Percentiles rank a stretch among this genome's conserved stretches.
Evolutionary conservation across 2,113 vertebrate species (phyloP).

Genomic region (Microtus richardsoni): DNA sequence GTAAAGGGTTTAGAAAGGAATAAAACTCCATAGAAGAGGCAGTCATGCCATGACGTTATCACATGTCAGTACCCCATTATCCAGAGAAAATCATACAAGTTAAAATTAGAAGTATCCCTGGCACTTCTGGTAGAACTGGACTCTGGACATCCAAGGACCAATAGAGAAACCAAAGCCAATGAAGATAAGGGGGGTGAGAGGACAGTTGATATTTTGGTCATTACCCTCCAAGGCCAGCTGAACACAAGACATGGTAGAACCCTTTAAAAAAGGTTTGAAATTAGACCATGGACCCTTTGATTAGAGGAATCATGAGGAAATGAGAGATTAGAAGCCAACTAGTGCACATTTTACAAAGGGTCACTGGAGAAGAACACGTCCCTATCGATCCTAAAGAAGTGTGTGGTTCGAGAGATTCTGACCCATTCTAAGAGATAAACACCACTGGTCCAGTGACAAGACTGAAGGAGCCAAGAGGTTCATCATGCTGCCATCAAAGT

Average conservation of each 20-base stretch:
- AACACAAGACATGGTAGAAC: not conserved
- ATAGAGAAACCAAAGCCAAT: not conserved
- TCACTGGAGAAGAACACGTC: too few relatives aligned
- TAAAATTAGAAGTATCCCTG: not conserved
- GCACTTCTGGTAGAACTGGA: not conserved
- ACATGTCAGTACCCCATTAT: too few relatives aligned
- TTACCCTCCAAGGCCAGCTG: not conserved
- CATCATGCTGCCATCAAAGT: not conserved
- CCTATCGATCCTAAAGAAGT: not conserved
- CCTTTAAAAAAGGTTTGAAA: too few relatives aligned
- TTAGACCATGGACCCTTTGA: not conserved
- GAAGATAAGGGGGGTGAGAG: not conserved
- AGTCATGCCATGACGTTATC: not conserved
- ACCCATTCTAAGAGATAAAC: not conserved
- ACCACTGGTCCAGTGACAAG: not conserved
- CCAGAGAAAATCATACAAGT: not conserved
- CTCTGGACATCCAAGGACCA: not conserved
- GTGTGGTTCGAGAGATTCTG: not conserved
- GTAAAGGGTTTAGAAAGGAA: not conserved
- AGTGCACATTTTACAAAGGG: not conserved
- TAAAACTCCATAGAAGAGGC: not conserved
- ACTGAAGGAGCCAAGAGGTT: not conserved
- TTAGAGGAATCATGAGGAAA: not conserved
- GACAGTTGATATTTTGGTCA: not conserved
- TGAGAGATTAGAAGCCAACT: too few relatives aligned